These are phyloP conservation scores for Ormyrus thymus DNA, from an alignment of 2,888 invertebrate genomes.

Conservation along the genomic window DNA sequence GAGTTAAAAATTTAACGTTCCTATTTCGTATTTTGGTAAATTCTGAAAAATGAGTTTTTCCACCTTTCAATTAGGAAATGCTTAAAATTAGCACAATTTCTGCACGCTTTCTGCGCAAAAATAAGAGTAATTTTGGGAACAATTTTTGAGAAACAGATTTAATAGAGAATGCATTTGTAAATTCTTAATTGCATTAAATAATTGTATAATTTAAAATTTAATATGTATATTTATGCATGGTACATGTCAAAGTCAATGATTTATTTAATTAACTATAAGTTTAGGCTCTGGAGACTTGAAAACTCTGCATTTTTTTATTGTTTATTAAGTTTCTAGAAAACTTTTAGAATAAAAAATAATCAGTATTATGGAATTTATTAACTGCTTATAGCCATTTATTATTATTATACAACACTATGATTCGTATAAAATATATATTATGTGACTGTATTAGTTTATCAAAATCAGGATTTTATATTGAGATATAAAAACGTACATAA, in stretches of 20 bases:
- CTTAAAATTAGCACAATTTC: conserved; percentile 30
- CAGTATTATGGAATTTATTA: conserved; percentile 35
- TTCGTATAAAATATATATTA: background rate
- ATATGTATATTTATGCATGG: background rate
- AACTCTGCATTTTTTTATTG: conserved; percentile 5
- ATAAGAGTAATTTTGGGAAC: conserved; percentile 52
- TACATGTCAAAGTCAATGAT: background rate
- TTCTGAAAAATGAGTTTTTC: background rate
- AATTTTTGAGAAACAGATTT: conserved; percentile 41
- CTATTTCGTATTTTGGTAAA: too few relatives aligned
- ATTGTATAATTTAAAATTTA: conserved; percentile 1
- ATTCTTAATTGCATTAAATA: conserved; percentile 9
- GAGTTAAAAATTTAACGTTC: too few relatives aligned
- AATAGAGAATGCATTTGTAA: conserved; percentile 2
- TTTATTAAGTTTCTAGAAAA: background rate
- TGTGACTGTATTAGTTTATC: conserved; percentile 13
- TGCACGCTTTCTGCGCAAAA: conserved; percentile 22
- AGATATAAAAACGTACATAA: conserved; percentile 6
- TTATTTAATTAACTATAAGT: background rate
- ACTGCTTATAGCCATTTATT: conserved; percentile 8
- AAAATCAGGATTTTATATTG: conserved; percentile 28
- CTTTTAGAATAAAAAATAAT: conserved; percentile 4
- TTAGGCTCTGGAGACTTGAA: background rate
- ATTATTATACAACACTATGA: background rate
- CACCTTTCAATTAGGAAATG: background rate